Conservation (phyloP, 1,140 invertebrate species). For the Drosophila kurseongensis region DNA sequence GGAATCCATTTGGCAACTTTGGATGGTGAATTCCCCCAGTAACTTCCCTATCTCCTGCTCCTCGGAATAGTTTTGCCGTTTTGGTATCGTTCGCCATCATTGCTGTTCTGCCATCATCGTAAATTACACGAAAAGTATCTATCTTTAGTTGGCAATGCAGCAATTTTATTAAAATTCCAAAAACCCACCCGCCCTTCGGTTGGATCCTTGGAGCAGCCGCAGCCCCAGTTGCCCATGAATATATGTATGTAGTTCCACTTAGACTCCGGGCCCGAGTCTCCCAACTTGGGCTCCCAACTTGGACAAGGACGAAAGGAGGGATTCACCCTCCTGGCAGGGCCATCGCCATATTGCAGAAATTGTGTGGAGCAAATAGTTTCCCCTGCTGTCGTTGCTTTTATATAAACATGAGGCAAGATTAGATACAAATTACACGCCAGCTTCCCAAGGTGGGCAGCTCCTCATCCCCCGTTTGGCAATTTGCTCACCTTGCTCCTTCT, state of each 20-base stretch:
- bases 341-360: constrained; percentile 76
- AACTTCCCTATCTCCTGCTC: constrained; percentile 10
- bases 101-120: constrained; percentile 72
- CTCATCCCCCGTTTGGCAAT: constrained; percentile 52
- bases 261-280: constrained; percentile 15
- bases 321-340: constrained; percentile 41
- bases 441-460: constrained; percentile 69
- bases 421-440: constrained; percentile 82
- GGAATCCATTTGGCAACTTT: neutral
- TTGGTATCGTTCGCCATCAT: constrained; percentile 64
- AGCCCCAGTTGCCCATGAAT: constrained; percentile 43
- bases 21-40: constrained; percentile 15
- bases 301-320: constrained; percentile 39
- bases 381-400: constrained; percentile 69
- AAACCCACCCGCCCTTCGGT: constrained; percentile 47
- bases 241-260: constrained; percentile 52
- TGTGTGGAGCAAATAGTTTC: constrained; percentile 54
- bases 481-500: constrained; percentile 66
- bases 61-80: constrained; percentile 31
- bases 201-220: constrained; percentile 18
- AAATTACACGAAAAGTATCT: constrained; percentile 81
- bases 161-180: constrained; percentile 83
- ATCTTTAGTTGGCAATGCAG: constrained; percentile 78
- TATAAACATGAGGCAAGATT: constrained; percentile 82
- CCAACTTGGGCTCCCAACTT: constrained; percentile 6